Evolutionary conservation across 2,888 invertebrate species (phyloP).

Genomic region (Acanthosepion pharaonis): DNA sequence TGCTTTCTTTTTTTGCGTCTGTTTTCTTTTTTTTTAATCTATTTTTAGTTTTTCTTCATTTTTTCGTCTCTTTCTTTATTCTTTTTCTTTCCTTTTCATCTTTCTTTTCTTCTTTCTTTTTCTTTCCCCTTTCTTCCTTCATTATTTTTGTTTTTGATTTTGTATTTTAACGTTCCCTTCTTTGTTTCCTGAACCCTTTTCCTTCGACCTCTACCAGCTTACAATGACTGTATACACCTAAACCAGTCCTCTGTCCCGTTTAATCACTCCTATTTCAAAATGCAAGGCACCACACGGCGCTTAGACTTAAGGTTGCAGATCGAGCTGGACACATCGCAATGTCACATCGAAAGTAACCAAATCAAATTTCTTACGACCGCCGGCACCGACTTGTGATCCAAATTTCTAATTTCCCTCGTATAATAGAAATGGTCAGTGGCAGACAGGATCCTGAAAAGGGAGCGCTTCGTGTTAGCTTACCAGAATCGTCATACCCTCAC

Average conservation of each 20-base stretch:
- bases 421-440: neutral
- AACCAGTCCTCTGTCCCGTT: neutral
- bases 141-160: neutral
- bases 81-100: neutral
- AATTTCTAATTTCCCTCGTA: slow-evolving; percentile 2
- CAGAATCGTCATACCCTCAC: neutral
- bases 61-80: too few species aligned
- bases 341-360: neutral
- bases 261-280: neutral
- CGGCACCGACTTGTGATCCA: neutral
- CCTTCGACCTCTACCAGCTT: neutral
- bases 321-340: neutral
- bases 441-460: neutral
- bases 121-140: too few species aligned
- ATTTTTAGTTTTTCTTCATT: too few species aligned
- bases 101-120: neutral
- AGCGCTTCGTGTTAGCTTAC: neutral
- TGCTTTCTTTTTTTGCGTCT: too few species aligned
- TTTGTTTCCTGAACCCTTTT: neutral
- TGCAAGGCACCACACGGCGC: neutral
- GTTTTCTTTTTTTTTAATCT: too few species aligned
- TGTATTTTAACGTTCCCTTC: neutral
- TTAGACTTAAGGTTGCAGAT: neutral
- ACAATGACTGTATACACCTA: neutral
- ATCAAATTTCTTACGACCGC: neutral